phyloP scores from a whole-genome alignment of 2,888 invertebrate species.

The Epinotia bilunana region DNA sequence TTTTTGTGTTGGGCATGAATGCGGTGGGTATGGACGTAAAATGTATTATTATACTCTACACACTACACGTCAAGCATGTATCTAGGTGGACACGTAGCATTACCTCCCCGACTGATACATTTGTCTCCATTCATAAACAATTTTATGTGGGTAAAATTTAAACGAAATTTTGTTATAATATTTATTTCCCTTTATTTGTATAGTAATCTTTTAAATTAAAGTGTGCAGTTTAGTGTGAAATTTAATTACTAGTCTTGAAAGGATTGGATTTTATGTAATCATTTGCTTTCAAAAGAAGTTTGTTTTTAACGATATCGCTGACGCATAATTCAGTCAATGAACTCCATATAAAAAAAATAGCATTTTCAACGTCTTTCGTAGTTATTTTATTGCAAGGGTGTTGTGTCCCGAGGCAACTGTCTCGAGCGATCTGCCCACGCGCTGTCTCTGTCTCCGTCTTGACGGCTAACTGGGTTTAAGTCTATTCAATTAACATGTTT shows the following conservation, averaged over 20 bases:
- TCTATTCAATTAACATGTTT: constrained; percentile 32
- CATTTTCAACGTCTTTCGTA: neutral
- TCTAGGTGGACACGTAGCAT: too few relatives aligned
- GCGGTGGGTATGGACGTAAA: too few relatives aligned
- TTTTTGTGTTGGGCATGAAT: too few relatives aligned
- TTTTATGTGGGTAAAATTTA: too few relatives aligned
- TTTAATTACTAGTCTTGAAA: neutral
- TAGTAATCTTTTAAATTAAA: too few relatives aligned
- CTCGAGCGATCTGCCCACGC: constrained; percentile 11
- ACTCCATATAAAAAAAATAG: neutral
- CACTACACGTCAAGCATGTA: too few relatives aligned
- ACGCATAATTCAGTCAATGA: neutral
- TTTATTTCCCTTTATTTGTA: too few relatives aligned
- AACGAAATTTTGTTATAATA: too few relatives aligned
- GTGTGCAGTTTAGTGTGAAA: too few relatives aligned
- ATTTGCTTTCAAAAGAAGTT: neutral
- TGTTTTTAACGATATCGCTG: neutral
- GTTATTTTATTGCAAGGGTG: neutral
- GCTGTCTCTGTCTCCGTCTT: constrained; percentile 1
- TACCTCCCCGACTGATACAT: too few relatives aligned
- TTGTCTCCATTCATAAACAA: too few relatives aligned
- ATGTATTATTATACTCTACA: too few relatives aligned
- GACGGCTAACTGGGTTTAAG: constrained; percentile 20
- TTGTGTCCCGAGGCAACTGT: constrained; percentile 10
- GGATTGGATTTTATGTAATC: neutral